Conservation (phyloP, 2,113 vertebrate genomes). For the Telmatochromis sp. region DNA sequence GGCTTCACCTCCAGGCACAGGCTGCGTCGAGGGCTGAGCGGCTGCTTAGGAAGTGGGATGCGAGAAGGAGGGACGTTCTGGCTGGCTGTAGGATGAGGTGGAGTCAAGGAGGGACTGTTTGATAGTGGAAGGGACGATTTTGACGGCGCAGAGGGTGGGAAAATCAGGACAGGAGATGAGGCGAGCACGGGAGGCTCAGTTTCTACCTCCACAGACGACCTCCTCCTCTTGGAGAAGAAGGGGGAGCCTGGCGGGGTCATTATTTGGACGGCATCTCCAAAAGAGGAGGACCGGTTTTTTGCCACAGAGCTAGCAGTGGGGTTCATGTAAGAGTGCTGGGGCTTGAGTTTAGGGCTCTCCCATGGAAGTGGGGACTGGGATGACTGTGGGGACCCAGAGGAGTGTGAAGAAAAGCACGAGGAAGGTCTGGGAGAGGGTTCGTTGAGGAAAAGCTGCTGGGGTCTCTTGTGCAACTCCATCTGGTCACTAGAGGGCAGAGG, state of each 20-base stretch:
- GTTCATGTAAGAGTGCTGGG: constrained; percentile 82
- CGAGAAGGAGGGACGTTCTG: constrained; percentile 24
- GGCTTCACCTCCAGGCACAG: constrained; percentile 19
- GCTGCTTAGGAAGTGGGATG: constrained; percentile 56
- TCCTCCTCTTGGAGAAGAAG: neutral
- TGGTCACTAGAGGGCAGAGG: constrained; percentile 15
- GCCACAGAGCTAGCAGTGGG: constrained; percentile 86
- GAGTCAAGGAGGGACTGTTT: neutral
- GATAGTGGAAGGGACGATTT: neutral
- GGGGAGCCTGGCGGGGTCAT: constrained; percentile 2
- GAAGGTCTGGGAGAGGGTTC: neutral
- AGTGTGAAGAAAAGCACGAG: constrained; percentile 51
- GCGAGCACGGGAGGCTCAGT: constrained; percentile 36
- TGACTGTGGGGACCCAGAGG: constrained; percentile 51
- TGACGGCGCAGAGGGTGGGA: neutral
- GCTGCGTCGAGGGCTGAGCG: constrained; percentile 39
- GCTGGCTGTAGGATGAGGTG: neutral
- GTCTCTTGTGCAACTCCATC: neutral
- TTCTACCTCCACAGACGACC: constrained; percentile 5
- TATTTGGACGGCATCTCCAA: constrained; percentile 76
- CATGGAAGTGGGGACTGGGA: constrained; percentile 57
- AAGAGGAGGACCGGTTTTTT: constrained; percentile 82
- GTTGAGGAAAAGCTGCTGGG: constrained; percentile 16
- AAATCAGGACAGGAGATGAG: constrained; percentile 65
- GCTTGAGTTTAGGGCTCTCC: constrained; percentile 64